Evolutionary conservation across 2,888 invertebrate species (phyloP).

Genomic region (Diplolepis rosae): DNA sequence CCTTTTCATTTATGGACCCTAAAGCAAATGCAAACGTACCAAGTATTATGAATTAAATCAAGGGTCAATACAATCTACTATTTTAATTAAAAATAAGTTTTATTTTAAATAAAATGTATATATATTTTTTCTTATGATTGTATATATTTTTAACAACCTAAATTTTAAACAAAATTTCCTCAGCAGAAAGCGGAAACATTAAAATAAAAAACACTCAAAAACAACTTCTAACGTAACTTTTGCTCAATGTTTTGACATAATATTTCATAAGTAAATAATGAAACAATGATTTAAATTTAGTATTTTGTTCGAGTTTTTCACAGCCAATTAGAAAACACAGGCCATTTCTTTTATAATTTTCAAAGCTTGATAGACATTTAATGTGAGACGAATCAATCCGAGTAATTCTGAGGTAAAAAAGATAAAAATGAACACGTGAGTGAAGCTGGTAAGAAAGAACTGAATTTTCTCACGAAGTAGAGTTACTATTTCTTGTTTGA

Average conservation of each 20-base stretch:
- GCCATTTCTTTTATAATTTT: neutral
- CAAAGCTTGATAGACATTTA: neutral
- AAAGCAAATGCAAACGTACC: no score
- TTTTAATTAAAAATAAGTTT: no score
- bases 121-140: no score
- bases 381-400: neutral
- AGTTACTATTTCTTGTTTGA: neutral
- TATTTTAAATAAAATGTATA: no score
- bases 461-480: neutral
- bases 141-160: no score
- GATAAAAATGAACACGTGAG: neutral
- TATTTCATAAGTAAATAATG: neutral
- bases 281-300: no score
- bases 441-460: neutral
- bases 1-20: no score
- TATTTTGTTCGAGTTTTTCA: neutral
- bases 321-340: neutral
- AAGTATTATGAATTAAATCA: no score
- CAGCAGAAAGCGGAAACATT: neutral
- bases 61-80: no score
- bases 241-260: neutral
- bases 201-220: neutral
- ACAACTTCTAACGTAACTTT: neutral
- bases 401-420: neutral
- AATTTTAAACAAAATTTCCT: neutral